Conservation (phyloP, 2,797 vertebrate species). For the Enteromius anoplus region DNA sequence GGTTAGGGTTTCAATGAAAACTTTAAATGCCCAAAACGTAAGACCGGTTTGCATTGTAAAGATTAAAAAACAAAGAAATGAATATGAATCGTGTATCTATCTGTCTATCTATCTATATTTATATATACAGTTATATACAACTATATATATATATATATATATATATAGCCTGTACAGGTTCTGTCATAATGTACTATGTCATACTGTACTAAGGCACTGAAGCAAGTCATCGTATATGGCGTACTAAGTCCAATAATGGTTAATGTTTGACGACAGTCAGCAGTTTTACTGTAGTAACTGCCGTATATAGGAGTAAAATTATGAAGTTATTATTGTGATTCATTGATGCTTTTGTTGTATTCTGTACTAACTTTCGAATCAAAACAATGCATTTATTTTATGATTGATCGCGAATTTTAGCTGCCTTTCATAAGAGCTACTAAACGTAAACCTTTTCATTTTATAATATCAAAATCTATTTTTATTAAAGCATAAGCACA, state of each 20-base stretch:
- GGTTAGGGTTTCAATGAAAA: not conserved
- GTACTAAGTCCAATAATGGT: not conserved
- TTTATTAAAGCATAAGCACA: not conserved
- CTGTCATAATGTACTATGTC: not conserved
- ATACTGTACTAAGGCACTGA: not conserved
- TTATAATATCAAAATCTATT: not conserved
- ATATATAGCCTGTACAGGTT: too few species aligned
- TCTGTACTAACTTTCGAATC: not conserved
- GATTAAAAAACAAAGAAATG: not conserved
- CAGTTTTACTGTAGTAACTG: not conserved
- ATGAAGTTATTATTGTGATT: not conserved
- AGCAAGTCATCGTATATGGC: not conserved
- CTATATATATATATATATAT: too few species aligned
- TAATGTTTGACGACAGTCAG: not conserved
- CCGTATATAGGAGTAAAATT: not conserved
- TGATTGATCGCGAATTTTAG: not conserved
- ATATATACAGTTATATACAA: too few species aligned
- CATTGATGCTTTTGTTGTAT: not conserved
- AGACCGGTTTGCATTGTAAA: not conserved
- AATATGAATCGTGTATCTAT: too few species aligned
- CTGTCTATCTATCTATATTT: too few species aligned
- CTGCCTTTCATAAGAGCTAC: not conserved
- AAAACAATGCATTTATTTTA: not conserved
- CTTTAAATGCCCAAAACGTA: not conserved
- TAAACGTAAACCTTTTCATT: not conserved